Base-by-base conservation (phyloP, 2,797 vertebrate genomes). In the Sciurus carolinensis region DNA sequence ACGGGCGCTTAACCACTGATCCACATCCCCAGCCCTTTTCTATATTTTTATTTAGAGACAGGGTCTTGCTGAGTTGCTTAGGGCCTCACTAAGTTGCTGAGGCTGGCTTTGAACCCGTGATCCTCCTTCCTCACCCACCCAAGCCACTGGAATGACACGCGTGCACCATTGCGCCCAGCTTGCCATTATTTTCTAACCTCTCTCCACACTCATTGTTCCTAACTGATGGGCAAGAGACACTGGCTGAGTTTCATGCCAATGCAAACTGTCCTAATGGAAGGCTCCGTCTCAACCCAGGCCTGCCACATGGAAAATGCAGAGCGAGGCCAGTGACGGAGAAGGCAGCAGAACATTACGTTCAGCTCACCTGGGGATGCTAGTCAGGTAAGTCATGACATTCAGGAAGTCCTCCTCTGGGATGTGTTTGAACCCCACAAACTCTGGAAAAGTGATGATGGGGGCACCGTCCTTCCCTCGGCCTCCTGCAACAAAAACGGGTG, bases 371-470 rank as follows among this genome's bases (percentile, higher is more conserved):
- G 99, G 99, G 95, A 99, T 99, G 97, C 99, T 99, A 96, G 99
- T 99, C 98, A 99, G 98, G 93, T 99, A 99, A 0, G 99, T 99
- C 92, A 99, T 98, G 59, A 99, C 99, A 0, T 99, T 99, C 87
- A 99, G 98, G 96, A 99, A 99, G 97, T 99, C 99, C 1, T 99
- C 99, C 42, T 99, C 99, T 0, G 99, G 98, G 95, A 99, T 99
- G 71, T 99, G 99, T 20, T 99, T 99, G 98, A 99, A 99, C 87
- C 98, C 98, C 64, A 99, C 99, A 97, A 98, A 99, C 97, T 99
- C 99, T 75, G 99, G 99, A 88, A 99, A 99, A 5, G 99, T 99
- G 98, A 99, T 99, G 97, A 99, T 99, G 1, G 99, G 99, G 13
- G 99, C 99, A 0, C 99, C 99, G 80, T 99, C 99, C 91, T 99